These are phyloP conservation scores for Monodelphis domestica DNA, from an alignment of 2,797 vertebrate genomes.

Conservation along the genomic window DNA sequence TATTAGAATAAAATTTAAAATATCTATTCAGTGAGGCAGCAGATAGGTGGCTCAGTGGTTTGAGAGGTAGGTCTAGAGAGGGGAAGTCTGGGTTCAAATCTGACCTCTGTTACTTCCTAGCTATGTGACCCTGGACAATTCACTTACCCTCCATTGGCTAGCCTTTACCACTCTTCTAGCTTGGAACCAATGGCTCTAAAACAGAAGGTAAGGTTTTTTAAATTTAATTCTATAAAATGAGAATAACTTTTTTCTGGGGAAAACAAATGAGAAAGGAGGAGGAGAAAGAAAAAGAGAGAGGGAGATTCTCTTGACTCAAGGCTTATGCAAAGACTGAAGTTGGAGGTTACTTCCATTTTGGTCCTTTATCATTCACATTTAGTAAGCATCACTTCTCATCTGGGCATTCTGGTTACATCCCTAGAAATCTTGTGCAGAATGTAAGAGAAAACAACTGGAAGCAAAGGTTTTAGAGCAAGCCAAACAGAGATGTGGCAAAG, in stretches of 20 bases:
- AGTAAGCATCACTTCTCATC: not conserved
- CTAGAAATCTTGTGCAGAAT: not conserved
- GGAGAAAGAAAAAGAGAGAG: no score
- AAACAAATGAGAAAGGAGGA: not conserved
- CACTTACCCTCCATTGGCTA: no score
- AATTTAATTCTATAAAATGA: no score
- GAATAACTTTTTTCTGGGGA: not conserved
- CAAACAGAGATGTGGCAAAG: not conserved
- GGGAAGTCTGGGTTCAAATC: no score
- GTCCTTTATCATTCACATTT: not conserved
- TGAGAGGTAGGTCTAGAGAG: no score
- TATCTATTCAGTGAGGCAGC: not conserved
- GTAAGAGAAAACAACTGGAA: not conserved
- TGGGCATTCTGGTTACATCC: not conserved
- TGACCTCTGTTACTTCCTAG: no score
- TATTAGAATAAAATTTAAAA: not conserved
- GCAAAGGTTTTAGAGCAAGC: not conserved
- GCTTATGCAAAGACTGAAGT: not conserved
- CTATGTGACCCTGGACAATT: no score
- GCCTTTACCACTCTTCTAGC: no score
- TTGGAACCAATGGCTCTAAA: no score
- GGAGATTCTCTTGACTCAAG: not conserved
- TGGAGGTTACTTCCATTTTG: not conserved
- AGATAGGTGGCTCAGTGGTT: no score
- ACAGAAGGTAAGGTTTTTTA: no score